These are phyloP conservation scores for Nansenia antarctica DNA, from an alignment of 2,113 vertebrate genomes.

Conservation along the genomic window DNA sequence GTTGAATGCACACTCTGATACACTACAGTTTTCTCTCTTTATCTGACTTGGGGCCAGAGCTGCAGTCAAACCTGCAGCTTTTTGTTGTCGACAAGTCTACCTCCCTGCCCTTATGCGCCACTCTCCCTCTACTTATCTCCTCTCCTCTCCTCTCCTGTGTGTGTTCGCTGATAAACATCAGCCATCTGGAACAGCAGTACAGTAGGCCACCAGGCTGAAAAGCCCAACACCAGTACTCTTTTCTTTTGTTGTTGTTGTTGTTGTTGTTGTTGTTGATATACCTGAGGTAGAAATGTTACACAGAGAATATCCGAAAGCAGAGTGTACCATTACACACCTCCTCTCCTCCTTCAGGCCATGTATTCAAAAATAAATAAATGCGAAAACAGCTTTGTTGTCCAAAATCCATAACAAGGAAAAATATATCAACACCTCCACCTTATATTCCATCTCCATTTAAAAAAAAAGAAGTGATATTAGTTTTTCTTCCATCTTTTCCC, in stretches of 20 bases:
- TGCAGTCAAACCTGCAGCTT: neutral
- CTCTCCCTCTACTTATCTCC: neutral
- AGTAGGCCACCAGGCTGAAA: neutral
- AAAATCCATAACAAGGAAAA: conserved; percentile 11
- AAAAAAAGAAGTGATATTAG: conserved; percentile 15
- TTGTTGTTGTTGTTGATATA: neutral
- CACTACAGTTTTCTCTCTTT: neutral
- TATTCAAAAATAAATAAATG: conserved; percentile 10
- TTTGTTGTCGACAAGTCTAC: neutral
- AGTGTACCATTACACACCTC: neutral
- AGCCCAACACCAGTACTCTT: neutral
- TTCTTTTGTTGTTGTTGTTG: neutral
- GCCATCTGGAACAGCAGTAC: neutral
- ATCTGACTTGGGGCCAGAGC: no score
- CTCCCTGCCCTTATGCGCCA: no score
- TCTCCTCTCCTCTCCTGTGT: neutral
- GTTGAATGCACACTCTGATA: no score
- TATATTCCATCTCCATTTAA: neutral
- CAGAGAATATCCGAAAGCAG: conserved; percentile 5
- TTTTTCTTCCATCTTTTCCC: neutral
- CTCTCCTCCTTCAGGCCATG: conserved; percentile 1
- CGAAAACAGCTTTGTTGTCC: conserved; percentile 24
- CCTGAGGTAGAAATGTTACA: neutral
- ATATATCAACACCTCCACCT: neutral
- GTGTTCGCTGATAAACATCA: conserved; percentile 9